A percentile compares a stretch with the other conserved stretches of the same genome.
phyloP scores from a whole-genome alignment of 1,140 invertebrate genomes.

The Sarcophaga bullata region DNA sequence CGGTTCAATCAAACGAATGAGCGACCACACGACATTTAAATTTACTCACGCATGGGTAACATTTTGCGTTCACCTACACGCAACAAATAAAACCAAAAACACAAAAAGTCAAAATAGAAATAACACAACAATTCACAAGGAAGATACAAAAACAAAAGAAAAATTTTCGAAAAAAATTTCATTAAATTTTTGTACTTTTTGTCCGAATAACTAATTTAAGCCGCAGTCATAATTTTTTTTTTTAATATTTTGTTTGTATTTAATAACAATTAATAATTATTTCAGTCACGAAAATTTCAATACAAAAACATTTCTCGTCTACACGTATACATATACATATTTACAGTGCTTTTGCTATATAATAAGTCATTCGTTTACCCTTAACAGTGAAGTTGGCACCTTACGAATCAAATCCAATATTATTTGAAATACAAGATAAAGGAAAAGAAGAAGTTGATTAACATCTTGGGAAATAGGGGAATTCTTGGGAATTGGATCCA shows the following conservation, averaged over 20 bases:
- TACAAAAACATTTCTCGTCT: too few relatives aligned
- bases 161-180: slow-evolving; percentile 57
- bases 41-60: slow-evolving; percentile 35
- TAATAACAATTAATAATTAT: slow-evolving; percentile 64
- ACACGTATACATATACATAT: too few relatives aligned
- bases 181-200: slow-evolving; percentile 61
- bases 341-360: too few relatives aligned
- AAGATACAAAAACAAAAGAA: neutral
- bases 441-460: too few relatives aligned
- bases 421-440: too few relatives aligned
- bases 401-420: too few relatives aligned
- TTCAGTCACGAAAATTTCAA: slow-evolving; percentile 59
- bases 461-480: too few relatives aligned
- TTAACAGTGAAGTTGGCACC: too few relatives aligned
- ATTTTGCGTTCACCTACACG: neutral
- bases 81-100: neutral
- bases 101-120: neutral
- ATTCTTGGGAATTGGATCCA: too few relatives aligned
- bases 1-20: slow-evolving; percentile 54
- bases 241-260: slow-evolving; percentile 57
- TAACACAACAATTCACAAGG: neutral
- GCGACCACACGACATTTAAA: slow-evolving; percentile 41
- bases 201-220: slow-evolving; percentile 49
- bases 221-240: slow-evolving; percentile 59
- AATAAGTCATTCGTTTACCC: too few relatives aligned